Conservation (phyloP, 2,113 vertebrate genomes). For the Psittacara wagleri region DNA sequence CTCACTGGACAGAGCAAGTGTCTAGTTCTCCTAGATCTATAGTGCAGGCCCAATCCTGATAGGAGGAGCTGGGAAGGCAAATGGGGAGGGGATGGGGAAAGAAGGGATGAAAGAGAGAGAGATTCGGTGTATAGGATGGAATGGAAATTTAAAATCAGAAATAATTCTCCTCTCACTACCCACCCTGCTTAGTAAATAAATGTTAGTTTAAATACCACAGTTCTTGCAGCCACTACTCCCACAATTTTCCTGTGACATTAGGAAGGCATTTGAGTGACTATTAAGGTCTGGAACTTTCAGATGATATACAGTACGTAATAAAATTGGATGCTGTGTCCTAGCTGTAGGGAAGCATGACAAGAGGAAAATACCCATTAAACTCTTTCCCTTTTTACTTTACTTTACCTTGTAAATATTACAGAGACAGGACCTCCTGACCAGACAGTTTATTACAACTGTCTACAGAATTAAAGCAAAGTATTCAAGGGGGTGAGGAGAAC, state of each 20-base stretch:
- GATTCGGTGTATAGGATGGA: background rate
- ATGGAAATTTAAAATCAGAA: background rate
- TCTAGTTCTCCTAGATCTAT: background rate
- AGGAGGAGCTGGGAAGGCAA: background rate
- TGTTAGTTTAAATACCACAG: background rate
- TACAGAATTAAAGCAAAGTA: background rate
- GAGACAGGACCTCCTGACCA: background rate
- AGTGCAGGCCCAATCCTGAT: fast-evolving
- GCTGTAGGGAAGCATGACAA: background rate
- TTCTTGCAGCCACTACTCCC: background rate
- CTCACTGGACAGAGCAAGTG: background rate
- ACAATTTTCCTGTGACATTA: background rate
- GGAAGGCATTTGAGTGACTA: background rate
- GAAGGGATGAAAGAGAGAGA: background rate
- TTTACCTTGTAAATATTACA: background rate
- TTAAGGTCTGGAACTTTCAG: background rate
- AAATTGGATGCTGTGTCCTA: background rate
- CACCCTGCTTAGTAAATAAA: background rate
- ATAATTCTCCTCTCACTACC: background rate
- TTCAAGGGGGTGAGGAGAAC: background rate
- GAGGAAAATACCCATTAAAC: background rate
- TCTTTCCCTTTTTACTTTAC: background rate
- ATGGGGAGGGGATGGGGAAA: background rate
- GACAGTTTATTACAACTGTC: background rate
- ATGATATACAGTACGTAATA: background rate